Evolutionary conservation across 1,140 invertebrate genomes (phyloP).

Genomic region (Drosophila pseudoobscura): DNA sequence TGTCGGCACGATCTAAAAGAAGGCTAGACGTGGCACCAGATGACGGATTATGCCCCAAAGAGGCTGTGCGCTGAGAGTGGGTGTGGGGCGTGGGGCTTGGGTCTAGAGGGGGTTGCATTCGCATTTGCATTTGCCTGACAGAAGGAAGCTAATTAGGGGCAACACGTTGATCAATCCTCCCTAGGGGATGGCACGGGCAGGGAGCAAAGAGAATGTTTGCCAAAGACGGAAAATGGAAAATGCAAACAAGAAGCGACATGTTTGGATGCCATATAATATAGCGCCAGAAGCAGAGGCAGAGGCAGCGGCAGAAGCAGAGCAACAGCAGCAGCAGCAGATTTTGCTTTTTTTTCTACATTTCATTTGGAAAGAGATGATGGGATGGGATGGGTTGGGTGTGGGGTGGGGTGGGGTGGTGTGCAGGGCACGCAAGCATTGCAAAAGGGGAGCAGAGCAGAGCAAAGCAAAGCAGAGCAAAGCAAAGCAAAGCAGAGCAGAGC

Average conservation of each 20-base stretch:
- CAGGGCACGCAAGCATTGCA: constrained; percentile 35
- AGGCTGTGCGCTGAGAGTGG: not conserved
- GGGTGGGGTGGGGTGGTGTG: constrained; percentile 3
- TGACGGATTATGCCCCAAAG: constrained; percentile 54
- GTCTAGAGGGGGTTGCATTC: constrained; percentile 5
- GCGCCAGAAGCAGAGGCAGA: constrained; percentile 3
- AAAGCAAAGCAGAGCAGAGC: constrained; percentile 44
- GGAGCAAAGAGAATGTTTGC: constrained; percentile 37
- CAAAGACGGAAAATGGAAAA: constrained; percentile 73
- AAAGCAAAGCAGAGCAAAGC: not conserved
- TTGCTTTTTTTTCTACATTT: constrained; percentile 38
- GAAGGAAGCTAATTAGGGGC: constrained; percentile 77
- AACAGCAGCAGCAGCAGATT: constrained; percentile 27
- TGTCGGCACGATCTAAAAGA: constrained; percentile 65
- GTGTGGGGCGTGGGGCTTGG: constrained; percentile 8
- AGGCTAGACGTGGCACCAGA: constrained; percentile 44
- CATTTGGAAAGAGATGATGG: constrained; percentile 11
- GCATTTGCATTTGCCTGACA: constrained; percentile 38
- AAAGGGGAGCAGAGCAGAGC: constrained; percentile 45
- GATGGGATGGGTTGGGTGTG: not conserved
- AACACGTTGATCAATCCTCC: constrained; percentile 52
- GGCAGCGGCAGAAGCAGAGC: constrained; percentile 4
- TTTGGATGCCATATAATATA: constrained; percentile 12
- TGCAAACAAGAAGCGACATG: constrained; percentile 63
- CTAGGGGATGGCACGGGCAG: not conserved